Percentiles rank a stretch among this genome's conserved stretches.
phyloP scores from a whole-genome alignment of 1,140 invertebrate genomes.

The Drosophila bocqueti region DNA sequence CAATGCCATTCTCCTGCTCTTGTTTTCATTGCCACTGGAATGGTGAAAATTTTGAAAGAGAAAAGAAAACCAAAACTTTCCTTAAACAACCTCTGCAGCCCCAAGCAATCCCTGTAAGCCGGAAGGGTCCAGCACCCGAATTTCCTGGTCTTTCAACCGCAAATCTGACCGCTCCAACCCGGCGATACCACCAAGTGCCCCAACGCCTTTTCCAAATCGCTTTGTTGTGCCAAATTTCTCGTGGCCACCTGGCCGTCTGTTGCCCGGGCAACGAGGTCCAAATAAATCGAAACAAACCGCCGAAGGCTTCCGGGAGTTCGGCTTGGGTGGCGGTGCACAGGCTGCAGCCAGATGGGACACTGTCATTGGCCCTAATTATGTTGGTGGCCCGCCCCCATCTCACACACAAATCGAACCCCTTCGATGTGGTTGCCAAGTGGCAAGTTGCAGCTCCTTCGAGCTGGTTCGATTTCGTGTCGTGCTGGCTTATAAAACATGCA shows the following conservation, averaged over 20 bases:
- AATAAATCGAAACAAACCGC: conserved; percentile 41
- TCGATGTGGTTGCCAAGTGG: conserved; percentile 30
- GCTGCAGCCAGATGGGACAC: conserved; percentile 20
- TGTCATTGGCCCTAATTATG: conserved; percentile 55
- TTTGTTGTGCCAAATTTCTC: conserved; percentile 38
- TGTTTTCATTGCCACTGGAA: conserved; percentile 1
- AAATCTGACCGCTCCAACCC: conserved; percentile 11
- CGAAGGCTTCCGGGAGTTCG: not conserved
- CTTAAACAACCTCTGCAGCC: not conserved
- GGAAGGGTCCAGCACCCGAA: conserved; percentile 1
- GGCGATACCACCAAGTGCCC: conserved; percentile 6
- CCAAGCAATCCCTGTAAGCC: conserved; percentile 10
- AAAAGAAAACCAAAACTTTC: not conserved
- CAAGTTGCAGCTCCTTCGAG: conserved; percentile 8
- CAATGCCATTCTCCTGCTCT: not conserved
- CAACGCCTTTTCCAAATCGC: conserved; percentile 17
- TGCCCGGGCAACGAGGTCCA: conserved; percentile 35
- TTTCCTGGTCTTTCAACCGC: conserved; percentile 3
- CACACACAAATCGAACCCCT: conserved; percentile 18
- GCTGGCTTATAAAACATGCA: conserved; percentile 38
- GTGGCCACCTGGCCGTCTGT: conserved; percentile 32
- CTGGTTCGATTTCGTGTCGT: conserved; percentile 28
- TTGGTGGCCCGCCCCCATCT: conserved; percentile 11
- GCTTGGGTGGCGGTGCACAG: conserved; percentile 23
- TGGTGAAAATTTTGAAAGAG: not conserved